Evolutionary conservation across 2,113 vertebrate genomes (phyloP).

Genomic region (Gambusia affinis): DNA sequence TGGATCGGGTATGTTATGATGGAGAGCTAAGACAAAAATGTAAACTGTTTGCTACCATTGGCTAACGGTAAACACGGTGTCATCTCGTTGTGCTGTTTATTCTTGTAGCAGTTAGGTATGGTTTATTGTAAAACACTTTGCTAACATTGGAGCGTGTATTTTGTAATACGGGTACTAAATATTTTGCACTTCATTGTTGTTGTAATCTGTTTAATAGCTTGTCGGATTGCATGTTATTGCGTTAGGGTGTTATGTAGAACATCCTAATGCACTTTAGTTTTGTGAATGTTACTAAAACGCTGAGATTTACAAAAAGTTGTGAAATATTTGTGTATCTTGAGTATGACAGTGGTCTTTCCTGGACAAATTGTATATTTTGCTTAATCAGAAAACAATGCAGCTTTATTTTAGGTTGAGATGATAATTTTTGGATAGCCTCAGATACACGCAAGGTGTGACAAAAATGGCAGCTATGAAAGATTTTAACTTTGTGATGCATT

Average conservation of each 20-base stretch:
- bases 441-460: neutral
- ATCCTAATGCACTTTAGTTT: too few relatives aligned
- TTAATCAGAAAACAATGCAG: neutral
- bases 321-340: too few relatives aligned
- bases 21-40: slow-evolving; percentile 22
- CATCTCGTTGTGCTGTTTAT: neutral
- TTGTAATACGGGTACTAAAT: neutral
- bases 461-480: neutral
- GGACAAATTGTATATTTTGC: neutral
- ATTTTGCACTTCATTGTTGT: too few relatives aligned
- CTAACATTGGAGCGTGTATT: neutral
- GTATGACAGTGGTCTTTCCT: too few relatives aligned
- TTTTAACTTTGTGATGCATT: too few relatives aligned
- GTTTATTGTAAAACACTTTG: too few relatives aligned
- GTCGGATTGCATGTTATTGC: neutral
- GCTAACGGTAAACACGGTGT: slow-evolving; percentile 37
- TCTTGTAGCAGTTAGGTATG: neutral
- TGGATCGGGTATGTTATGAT: slow-evolving; percentile 87
- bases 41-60: slow-evolving; percentile 23
- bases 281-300: too few relatives aligned
- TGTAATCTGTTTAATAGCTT: neutral
- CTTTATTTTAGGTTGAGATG: neutral
- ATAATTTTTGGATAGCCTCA: neutral
- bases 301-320: too few relatives aligned
- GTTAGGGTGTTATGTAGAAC: neutral